A percentile compares a stretch with the other conserved stretches of the same genome.
These are phyloP conservation scores for Elgaria multicarinata DNA, from an alignment of 2,113 vertebrate species.

Conservation along the genomic window DNA sequence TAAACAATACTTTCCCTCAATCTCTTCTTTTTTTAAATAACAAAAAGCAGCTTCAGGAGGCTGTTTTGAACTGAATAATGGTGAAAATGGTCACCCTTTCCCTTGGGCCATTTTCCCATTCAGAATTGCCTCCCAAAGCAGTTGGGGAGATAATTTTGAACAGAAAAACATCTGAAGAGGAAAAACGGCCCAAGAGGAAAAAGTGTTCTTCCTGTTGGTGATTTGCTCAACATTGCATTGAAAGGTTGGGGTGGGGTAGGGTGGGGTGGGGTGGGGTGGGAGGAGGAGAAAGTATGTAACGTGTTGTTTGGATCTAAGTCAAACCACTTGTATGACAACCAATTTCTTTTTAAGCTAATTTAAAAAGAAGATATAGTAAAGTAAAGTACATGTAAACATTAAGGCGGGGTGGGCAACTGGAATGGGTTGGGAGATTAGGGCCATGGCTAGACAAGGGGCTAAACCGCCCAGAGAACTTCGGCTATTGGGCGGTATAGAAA, in stretches of 20 bases:
- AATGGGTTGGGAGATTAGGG: too few species aligned
- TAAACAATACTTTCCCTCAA: not conserved
- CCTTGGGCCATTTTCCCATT: not conserved
- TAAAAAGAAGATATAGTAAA: too few species aligned
- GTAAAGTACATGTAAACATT: too few species aligned
- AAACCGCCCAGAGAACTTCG: too few species aligned
- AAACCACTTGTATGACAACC: not conserved
- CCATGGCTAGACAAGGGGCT: too few species aligned
- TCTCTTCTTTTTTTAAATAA: not conserved
- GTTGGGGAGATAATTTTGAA: not conserved
- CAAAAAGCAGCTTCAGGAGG: not conserved
- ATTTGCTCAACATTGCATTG: not conserved
- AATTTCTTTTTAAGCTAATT: not conserved
- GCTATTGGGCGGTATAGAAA: too few species aligned
- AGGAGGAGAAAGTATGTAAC: slow-evolving; percentile 23
- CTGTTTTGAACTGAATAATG: not conserved
- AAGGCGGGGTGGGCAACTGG: too few species aligned
- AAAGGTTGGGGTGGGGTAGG: too few species aligned
- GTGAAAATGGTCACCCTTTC: not conserved
- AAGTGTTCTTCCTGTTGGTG: not conserved
- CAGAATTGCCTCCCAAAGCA: not conserved
- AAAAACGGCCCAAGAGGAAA: not conserved
- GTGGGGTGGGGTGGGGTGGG: too few species aligned
- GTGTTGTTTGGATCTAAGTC: slow-evolving; percentile 18
- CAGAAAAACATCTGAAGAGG: not conserved